Evolutionary conservation across 53 echinoderm and acorn worm genomes (phyloP).

Genomic region (Henricia sp.): DNA sequence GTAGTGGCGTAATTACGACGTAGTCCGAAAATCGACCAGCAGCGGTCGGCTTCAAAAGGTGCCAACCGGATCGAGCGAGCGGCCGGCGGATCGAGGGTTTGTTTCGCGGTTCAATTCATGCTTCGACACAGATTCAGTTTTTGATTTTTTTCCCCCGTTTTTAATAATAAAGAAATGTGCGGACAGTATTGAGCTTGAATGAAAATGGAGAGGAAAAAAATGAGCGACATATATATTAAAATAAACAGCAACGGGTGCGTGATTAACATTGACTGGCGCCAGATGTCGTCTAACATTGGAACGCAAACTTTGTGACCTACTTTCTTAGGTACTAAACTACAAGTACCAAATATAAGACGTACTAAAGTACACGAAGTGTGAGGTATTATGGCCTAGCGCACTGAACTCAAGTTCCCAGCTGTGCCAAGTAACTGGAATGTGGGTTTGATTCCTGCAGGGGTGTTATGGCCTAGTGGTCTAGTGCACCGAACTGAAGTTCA

Average conservation of each 20-base stretch:
- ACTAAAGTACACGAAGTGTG: no score
- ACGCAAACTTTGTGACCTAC: constrained; percentile 13
- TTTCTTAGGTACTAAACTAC: no score
- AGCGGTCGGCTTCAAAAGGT: constrained; percentile 37
- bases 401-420: no score
- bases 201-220: background rate
- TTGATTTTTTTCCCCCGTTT: background rate
- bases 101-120: constrained; percentile 1
- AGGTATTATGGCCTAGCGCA: no score
- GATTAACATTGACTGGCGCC: constrained; percentile 12
- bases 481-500: no score
- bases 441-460: no score
- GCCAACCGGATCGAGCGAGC: constrained; percentile 14
- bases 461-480: no score
- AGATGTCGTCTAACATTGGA: background rate
- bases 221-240: background rate
- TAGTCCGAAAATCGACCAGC: constrained; percentile 19
- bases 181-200: constrained; percentile 1
- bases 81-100: constrained; percentile 22
- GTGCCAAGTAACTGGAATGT: no score
- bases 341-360: no score
- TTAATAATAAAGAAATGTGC: background rate
- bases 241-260: background rate
- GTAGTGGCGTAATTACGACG: background rate
- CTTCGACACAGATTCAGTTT: constrained; percentile 31